A percentile compares a stretch with the other conserved stretches of the same genome.
Conservation (phyloP, 2,888 invertebrate genomes). For the Conus canariensis region DNA sequence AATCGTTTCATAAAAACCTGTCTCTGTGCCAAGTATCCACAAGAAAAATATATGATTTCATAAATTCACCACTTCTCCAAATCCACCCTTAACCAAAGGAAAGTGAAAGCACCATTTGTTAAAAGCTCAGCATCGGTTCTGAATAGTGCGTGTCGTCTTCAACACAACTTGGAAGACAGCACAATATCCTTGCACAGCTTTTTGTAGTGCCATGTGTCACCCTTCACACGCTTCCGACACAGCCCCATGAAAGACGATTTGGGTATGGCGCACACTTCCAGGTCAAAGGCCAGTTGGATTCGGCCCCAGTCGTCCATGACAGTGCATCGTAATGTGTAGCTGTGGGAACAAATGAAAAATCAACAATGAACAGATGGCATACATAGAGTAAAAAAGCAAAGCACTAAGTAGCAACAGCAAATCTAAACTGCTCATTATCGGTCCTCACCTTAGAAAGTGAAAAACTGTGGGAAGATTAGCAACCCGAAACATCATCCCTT, state of each 20-base stretch:
- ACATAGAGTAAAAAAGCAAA: not conserved
- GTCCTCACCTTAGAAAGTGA: too few species aligned
- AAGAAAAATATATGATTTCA: not conserved
- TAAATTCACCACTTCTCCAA: not conserved
- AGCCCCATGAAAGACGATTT: conserved; percentile 82
- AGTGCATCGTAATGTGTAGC: conserved; percentile 85
- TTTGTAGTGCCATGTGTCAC: conserved; percentile 90
- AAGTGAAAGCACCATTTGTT: conserved; percentile 3
- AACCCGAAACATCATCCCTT: too few species aligned
- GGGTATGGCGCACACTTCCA: conserved; percentile 83
- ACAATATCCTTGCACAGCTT: conserved; percentile 87
- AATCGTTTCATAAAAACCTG: too few species aligned
- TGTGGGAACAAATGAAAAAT: conserved; percentile 73
- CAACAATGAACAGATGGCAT: not conserved
- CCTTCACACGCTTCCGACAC: conserved; percentile 86
- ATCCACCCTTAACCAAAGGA: not conserved
- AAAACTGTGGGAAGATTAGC: too few species aligned
- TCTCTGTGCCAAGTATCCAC: not conserved
- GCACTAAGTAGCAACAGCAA: too few species aligned
- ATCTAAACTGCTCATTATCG: too few species aligned
- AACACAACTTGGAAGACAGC: conserved; percentile 65
- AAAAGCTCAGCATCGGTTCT: not conserved
- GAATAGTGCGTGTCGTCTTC: not conserved
- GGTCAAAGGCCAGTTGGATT: conserved; percentile 84
- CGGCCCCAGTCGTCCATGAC: conserved; percentile 81